Base-by-base conservation (phyloP, 2,113 vertebrate species). In the Corythornis madagascariensis region DNA sequence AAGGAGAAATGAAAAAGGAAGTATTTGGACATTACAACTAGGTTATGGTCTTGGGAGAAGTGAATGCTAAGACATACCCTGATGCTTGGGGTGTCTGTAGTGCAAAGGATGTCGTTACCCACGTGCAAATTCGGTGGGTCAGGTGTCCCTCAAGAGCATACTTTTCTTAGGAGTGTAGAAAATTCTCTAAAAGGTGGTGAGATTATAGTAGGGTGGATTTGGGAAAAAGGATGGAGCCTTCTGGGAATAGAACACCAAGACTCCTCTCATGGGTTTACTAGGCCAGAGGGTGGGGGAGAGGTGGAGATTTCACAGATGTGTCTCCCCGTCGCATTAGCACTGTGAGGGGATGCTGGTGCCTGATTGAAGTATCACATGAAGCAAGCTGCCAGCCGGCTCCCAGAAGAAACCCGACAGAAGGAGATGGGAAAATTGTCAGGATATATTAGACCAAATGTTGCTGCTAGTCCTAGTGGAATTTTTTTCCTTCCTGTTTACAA, bases 391-490 rank as follows among this genome's bases (percentile, higher is more conserved):
- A 96, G 52, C 86, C 70, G 14, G 87, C 92, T 97, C 96, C 91
- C 96, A 83, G 83, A 96, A 96, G 95, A 55, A 83, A 69, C 93
- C 63, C 56, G 15, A 92, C 92, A 93, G 94, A 97, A 95, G 89
- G 94, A 96, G 94, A 96, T 96, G 94, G 93, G 95, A 92, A 96
- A 95, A 94, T 97, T 97, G 96, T 97, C 96, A 96, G 82, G 93
- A 95, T 94, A 67, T 95, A 96, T 97, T 97, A 96, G 95, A 92
- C 95, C 87, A 88, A 93, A 92, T 89, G 86, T 78, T 86, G 92
- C 95, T 97, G 94, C 91, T 89, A 85, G 78, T 95, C 95, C 90
- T 93, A 63, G 94, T 91, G 95, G 95, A 87, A 95, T 97, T 94
- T 94, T 90, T 86, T 81, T 94, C 83, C 91, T 93, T 95, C 89